phyloP scores from a whole-genome alignment of 2,113 vertebrate species.

The Furnarius figulus region DNA sequence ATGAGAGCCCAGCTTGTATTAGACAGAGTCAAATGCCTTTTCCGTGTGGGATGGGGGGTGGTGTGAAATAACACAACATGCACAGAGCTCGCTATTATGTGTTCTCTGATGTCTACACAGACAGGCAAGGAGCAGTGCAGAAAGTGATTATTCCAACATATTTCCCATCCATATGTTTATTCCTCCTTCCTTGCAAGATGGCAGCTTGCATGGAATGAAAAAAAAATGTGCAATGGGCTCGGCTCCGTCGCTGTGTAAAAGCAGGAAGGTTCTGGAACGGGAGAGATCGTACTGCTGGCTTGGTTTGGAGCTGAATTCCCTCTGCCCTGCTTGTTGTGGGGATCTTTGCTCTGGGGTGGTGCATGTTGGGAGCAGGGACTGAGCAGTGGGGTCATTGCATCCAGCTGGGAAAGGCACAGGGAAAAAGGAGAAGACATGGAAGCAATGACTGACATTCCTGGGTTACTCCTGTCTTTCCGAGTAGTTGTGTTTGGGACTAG shows the following conservation, averaged over 20 bases:
- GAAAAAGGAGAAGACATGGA: not conserved
- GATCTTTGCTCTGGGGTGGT: not conserved
- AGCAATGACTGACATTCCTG: not conserved
- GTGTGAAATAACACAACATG: conserved; percentile 61
- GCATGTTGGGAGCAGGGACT: not conserved
- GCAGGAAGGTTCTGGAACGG: not conserved
- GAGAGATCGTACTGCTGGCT: not conserved
- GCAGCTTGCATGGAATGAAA: conserved; percentile 42
- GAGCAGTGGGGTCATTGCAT: not conserved
- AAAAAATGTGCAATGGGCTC: conserved; percentile 28
- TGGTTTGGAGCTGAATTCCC: not conserved
- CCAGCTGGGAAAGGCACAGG: not conserved
- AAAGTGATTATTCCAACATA: conserved; percentile 67
- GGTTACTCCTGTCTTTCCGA: not conserved
- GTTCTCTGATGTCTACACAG: conserved; percentile 64
- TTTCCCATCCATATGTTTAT: conserved; percentile 67
- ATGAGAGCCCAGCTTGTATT: conserved; percentile 11
- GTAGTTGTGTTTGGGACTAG: not conserved
- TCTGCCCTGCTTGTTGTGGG: not conserved
- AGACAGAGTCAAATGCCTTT: conserved; percentile 60
- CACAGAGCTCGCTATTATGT: conserved; percentile 48
- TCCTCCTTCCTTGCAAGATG: conserved; percentile 55
- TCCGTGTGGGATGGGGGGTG: conserved; percentile 43
- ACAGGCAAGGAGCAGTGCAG: conserved; percentile 51
- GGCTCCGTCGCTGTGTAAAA: not conserved